These are phyloP conservation scores for Tetragnatha versicolor DNA, from an alignment of 1,140 invertebrate species.

Conservation along the genomic window DNA sequence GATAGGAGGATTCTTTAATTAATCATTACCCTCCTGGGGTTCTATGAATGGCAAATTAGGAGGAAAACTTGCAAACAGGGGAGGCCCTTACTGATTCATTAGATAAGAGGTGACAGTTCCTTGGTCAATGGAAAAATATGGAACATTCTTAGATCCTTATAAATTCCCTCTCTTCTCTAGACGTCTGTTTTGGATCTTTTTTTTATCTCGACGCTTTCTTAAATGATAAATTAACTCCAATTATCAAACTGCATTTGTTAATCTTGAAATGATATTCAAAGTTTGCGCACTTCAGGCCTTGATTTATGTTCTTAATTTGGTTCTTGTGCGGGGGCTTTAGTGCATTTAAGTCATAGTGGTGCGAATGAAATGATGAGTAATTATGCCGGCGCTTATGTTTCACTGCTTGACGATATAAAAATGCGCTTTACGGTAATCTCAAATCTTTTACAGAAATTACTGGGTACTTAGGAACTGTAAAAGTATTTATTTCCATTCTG, in stretches of 20 bases:
- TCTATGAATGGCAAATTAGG: constrained; percentile 41
- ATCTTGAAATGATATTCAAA: constrained; percentile 18
- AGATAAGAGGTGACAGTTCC: constrained; percentile 27
- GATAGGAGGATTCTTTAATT: constrained; percentile 34
- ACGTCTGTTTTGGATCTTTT: not conserved
- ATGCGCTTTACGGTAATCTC: no score
- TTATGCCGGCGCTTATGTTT: no score
- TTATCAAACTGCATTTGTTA: not conserved
- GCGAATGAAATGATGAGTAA: no score
- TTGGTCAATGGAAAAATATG: constrained; percentile 26
- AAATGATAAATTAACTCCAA: constrained; percentile 27
- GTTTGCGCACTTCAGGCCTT: not conserved
- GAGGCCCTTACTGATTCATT: constrained; percentile 33
- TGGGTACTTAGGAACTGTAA: no score
- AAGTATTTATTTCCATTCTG: no score
- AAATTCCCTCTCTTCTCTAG: constrained; percentile 2
- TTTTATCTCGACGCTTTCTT: not conserved
- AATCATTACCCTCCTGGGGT: constrained; percentile 39
- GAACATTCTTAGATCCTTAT: not conserved
- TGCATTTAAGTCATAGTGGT: no score
- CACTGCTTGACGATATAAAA: no score
- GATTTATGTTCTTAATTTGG: not conserved
- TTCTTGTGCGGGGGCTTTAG: not conserved
- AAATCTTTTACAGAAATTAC: no score
- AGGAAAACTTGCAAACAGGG: not conserved